Evolutionary conservation across 2,888 invertebrate genomes (phyloP), one percentile per base, ranked within the genome.

Genomic region (Argyra leucocephala): DNA sequence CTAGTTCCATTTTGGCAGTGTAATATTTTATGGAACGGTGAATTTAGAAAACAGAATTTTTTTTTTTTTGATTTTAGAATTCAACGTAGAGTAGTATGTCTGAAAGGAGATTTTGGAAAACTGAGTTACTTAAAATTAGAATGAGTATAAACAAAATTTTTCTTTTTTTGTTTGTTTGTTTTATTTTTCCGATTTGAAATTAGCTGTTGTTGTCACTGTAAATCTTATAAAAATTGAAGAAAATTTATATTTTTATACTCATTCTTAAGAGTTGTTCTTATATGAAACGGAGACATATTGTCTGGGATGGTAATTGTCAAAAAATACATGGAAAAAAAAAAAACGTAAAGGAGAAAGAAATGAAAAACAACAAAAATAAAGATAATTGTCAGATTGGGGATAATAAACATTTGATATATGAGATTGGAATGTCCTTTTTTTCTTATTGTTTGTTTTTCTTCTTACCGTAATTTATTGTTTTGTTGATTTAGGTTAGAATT

Each of bases 321-420:
- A 2, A 48, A 15, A 37, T n/a, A n/a, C n/a, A n/a, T n/a, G n/a
- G n/a, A n/a, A n/a, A n/a, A n/a, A n/a, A n/a, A 48, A 48, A n/a
- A 48, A 48, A 48, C 18, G 48, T 18, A n/a, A 18, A 48, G 18
- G 5, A 48, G 37, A 37, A 3, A 48, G 18, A 48, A 48, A 48
- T 18, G 48, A 48, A 48, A 18, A 48, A 48, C n/a, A n/a, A n/a
- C n/a, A 48, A 48, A 18, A n/a, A 18, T 48, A 48, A 48, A n/a
- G 9, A 48, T 48, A 48, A 48, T 48, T 48, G 48, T 18, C 48
- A 48, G 48, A 48, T 48, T 48, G 48, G 48, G 48, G 48, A 48
- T 48, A 48, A 48, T 48, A 48, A 48, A 48, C 48, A 48, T 48
- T 48, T 48, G 48, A 48, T 48, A 48, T 48, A 48, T 48, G 48